These are phyloP conservation scores for Myiozetetes cayanensis DNA, from an alignment of 2,113 vertebrate genomes.

Conservation along the genomic window DNA sequence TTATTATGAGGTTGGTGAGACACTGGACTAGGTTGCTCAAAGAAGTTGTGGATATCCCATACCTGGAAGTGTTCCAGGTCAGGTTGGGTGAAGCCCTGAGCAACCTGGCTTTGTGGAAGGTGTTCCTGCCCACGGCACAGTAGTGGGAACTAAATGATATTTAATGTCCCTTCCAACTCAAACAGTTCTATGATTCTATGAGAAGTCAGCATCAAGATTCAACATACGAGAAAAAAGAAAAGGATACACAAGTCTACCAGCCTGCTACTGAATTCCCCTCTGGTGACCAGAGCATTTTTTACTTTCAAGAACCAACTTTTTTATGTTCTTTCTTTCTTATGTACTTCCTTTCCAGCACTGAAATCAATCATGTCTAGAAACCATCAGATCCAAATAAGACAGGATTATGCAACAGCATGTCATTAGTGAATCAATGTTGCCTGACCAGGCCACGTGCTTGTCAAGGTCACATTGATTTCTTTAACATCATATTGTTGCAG, in stretches of 20 bases:
- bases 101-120: not conserved
- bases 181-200: not conserved
- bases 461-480: slow-evolving; percentile 4
- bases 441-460: not conserved
- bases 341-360: not conserved
- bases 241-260: not conserved
- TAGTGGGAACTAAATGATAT: not conserved
- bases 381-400: not conserved
- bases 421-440: not conserved
- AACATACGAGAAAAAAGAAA: not conserved
- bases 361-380: not conserved
- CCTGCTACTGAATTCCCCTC: not conserved
- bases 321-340: not conserved
- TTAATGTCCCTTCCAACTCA: not conserved
- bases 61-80: not conserved
- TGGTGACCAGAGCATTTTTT: not conserved
- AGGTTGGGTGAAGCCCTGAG: not conserved
- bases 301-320: not conserved
- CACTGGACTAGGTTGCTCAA: not conserved
- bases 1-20: not conserved
- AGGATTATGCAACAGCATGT: not conserved
- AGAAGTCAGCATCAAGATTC: not conserved
- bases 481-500: not conserved
- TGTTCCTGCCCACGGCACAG: not conserved
- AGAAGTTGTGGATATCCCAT: not conserved